Evolutionary conservation across 2,113 vertebrate species (phyloP), one percentile per base, ranked within the genome.

Genomic region (Bufo bufo): DNA sequence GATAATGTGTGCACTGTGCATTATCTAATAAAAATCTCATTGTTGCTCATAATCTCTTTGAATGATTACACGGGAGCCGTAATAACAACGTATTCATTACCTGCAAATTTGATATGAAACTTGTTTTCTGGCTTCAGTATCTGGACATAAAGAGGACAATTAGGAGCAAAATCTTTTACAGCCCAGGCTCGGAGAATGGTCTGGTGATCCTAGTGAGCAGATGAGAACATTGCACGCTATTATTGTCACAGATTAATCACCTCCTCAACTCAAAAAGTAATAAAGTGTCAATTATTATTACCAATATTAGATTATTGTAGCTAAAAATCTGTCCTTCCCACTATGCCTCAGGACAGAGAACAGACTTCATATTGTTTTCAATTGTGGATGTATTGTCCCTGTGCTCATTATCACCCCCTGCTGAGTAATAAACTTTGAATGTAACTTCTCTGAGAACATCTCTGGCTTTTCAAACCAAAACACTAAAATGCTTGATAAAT

Each of bases 101-200:
- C 95, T 96, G 96, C 95, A 92, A 96, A 96, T 90, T 96, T 96
- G 90, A 96, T 95, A n/a, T 96, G 96, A 82, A 96, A 96, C 91
- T 89, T 89, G 17, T 88, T 88, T 88, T 88, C 87, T 14, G 87
- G 87, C 65, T 88, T 88, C 12, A 88, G 95, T 79, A 96, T 96
- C 91, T 96, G 96, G 77, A 96, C 95, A 10, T 96, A 96, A 11
- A 96, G 92, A 69, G 95, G 96, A 90, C 96, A 96, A 91, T 96
- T 96, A 85, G 96, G 96, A 87, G 96, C 96, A 0, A 88, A 88
- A 19, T 88, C 87, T 66, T 85, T 89, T 66, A 89, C 88, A 4
- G 82, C 88, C 82, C 88, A 96, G 95, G 95, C 96, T 69, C 96
- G 92, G 33, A 96, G 94, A 87, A 96, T 96, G 86, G 95, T 96